Conservation (phyloP, 2,113 vertebrate genomes). For the Anthoscopus minutus region DNA sequence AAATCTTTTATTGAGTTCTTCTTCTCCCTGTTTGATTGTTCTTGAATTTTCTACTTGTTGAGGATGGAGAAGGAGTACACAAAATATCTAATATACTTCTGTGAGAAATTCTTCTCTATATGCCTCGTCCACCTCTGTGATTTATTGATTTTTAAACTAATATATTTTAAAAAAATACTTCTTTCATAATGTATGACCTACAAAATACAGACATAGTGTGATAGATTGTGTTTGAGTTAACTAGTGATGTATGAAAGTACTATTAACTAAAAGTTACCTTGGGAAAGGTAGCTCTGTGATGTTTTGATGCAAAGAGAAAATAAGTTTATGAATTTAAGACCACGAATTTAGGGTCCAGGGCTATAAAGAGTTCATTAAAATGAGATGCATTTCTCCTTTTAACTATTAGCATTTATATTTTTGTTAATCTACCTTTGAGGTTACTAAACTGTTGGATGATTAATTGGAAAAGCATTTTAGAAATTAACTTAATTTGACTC, state of each 20-base stretch:
- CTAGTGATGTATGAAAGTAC: background rate
- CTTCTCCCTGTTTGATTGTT: background rate
- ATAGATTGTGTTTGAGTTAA: background rate
- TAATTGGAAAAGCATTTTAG: background rate
- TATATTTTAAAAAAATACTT: background rate
- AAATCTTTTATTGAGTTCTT: background rate
- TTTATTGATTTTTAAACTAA: background rate
- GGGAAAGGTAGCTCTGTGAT: background rate
- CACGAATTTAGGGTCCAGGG: background rate
- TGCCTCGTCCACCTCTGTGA: background rate
- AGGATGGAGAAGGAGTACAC: background rate
- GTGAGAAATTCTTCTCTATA: background rate
- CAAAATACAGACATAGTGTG: background rate
- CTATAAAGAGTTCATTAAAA: background rate
- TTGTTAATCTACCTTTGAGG: background rate
- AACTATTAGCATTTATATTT: background rate
- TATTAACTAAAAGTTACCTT: background rate
- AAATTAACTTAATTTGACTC: background rate
- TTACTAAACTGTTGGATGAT: background rate
- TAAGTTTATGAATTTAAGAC: background rate
- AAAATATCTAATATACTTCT: background rate
- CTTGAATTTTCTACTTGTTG: background rate
- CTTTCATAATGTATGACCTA: background rate
- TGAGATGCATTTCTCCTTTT: background rate
- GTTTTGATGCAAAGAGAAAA: background rate